Evolutionary conservation across 2,113 vertebrate species (phyloP).

Genomic region (Cyphomyrus discorhynchus): DNA sequence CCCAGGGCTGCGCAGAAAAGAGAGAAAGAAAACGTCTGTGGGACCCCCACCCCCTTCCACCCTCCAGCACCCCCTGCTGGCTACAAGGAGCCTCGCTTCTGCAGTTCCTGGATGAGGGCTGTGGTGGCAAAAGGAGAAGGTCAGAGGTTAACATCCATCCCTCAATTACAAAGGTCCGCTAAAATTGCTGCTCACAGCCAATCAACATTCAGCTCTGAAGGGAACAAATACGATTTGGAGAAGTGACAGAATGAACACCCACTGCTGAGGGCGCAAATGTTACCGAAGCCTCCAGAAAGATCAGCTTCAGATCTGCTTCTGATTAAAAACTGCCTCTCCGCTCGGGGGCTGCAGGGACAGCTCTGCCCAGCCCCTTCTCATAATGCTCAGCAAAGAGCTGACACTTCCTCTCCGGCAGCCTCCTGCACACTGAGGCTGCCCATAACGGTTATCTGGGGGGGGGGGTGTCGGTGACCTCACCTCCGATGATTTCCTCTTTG

Average conservation of each 20-base stretch:
- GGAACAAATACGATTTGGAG: not conserved
- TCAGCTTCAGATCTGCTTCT: not conserved
- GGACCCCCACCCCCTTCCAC: not conserved
- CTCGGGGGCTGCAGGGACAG: not conserved
- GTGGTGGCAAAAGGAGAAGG: slow-evolving; percentile 1
- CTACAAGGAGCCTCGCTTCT: slow-evolving; percentile 51
- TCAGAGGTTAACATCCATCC: not conserved
- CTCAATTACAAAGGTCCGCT: not conserved
- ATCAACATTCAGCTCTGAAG: not conserved
- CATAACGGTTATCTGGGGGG: not conserved
- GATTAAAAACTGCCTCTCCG: not conserved
- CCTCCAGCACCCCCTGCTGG: not conserved
- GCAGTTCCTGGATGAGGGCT: slow-evolving; percentile 68
- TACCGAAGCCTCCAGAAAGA: not conserved
- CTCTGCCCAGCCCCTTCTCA: not conserved
- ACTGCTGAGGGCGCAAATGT: not conserved
- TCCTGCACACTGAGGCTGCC: not conserved
- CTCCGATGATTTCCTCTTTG: slow-evolving; percentile 79
- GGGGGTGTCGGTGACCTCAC: slow-evolving; percentile 39
- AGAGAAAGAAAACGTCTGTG: not conserved
- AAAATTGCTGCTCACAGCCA: not conserved
- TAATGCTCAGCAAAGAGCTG: not conserved
- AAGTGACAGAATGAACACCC: not conserved
- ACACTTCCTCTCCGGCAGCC: not conserved
- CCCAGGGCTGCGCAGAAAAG: not conserved